Conservation (phyloP, 1,140 invertebrate species). For the Gryllus bimaculatus region DNA sequence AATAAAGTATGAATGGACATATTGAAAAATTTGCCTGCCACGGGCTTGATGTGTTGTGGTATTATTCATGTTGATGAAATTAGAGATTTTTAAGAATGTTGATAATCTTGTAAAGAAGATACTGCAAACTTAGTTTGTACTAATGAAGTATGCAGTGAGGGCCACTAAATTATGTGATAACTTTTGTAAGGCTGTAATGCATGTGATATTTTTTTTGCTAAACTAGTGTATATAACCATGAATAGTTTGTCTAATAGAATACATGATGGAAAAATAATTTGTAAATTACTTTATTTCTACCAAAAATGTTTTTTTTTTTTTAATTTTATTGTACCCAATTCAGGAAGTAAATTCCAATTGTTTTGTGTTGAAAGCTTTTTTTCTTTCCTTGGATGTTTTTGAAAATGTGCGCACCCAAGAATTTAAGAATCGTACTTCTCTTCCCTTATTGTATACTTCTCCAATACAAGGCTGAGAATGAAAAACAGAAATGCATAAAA, state of each 20-base stretch:
- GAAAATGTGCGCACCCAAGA: no score
- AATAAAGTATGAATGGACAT: no score
- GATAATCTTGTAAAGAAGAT: not conserved
- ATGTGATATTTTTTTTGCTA: slow-evolving; percentile 14
- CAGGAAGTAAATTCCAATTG: no score
- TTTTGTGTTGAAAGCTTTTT: no score
- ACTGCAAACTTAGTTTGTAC: not conserved
- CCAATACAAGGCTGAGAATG: no score
- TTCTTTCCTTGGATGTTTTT: no score
- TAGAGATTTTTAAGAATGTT: not conserved
- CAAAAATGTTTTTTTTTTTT: not conserved
- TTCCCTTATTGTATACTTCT: no score
- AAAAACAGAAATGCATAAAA: no score
- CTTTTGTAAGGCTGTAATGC: slow-evolving; percentile 11
- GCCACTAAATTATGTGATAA: slow-evolving; percentile 9
- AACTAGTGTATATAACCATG: not conserved
- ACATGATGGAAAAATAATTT: not conserved
- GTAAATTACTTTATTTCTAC: not conserved
- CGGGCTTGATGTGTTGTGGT: not conserved
- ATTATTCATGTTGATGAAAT: not conserved
- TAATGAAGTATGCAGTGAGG: not conserved
- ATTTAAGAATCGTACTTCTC: no score
- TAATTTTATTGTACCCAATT: no score
- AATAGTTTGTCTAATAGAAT: slow-evolving; percentile 1
- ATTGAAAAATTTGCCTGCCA: not conserved